These are phyloP conservation scores for Hirundichthys speculiger DNA, from an alignment of 2,113 vertebrate species.

Conservation along the genomic window DNA sequence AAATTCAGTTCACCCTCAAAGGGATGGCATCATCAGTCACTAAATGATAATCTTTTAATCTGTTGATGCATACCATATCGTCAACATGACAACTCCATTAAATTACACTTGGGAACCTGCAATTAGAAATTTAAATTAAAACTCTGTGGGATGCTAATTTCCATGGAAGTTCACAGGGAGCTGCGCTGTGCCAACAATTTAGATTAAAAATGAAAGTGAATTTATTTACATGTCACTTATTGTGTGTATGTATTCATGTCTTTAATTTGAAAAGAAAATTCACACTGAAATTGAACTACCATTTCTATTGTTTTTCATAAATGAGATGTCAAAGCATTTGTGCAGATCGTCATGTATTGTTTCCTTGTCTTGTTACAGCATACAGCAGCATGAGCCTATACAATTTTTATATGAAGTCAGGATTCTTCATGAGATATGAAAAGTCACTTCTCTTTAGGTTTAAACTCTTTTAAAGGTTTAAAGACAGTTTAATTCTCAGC, in stretches of 20 bases:
- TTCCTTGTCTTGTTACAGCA: too few relatives aligned
- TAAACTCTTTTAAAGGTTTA: too few relatives aligned
- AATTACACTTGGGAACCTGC: slow-evolving; percentile 55
- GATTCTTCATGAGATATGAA: too few relatives aligned
- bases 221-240: slow-evolving; percentile 33
- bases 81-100: slow-evolving; percentile 41
- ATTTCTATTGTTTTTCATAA: too few relatives aligned
- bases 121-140: slow-evolving; percentile 71
- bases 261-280: not conserved
- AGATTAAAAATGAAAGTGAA: slow-evolving; percentile 38
- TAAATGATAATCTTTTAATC: slow-evolving; percentile 46
- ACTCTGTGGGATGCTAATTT: slow-evolving; percentile 61
- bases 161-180: slow-evolving; percentile 47
- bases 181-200: slow-evolving; percentile 36
- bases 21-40: slow-evolving; percentile 27
- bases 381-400: too few relatives aligned
- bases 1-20: slow-evolving; percentile 5
- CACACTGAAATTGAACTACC: not conserved
- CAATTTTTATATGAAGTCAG: too few relatives aligned
- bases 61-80: slow-evolving; percentile 58
- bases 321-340: too few relatives aligned
- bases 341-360: too few relatives aligned
- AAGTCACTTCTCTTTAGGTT: too few relatives aligned
- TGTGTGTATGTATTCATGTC: slow-evolving; percentile 5
- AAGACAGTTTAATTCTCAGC: too few relatives aligned